Evolutionary conservation across 2,797 vertebrate genomes (phyloP), one percentile per base, ranked within the genome.

Genomic region (Tapera naevia): DNA sequence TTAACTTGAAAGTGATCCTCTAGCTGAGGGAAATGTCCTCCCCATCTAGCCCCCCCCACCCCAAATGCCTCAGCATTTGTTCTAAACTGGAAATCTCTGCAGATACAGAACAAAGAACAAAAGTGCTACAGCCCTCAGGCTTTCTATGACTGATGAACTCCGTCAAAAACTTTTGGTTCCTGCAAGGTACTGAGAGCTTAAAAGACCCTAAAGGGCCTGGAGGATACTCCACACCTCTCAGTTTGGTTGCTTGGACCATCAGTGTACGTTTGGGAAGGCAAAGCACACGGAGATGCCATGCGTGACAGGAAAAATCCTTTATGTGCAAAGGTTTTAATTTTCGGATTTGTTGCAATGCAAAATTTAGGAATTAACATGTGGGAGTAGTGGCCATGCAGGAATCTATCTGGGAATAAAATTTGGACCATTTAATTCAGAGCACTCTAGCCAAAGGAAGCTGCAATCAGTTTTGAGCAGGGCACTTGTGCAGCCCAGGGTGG

Each of bases 401-500:
- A 39, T 54, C 19, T 17, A 30, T 2, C 7, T 25, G 28, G 17
- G 12, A n/a, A 74, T 11, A 46, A 32, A 28, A 54, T 62, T 19
- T 64, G 14, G 24, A 46, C 9, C 48, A 30, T 53, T 66, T 37
- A 11, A 2, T 71, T 73, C 17, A 53, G 25, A 53, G 5, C 2
- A 13, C 3, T 11, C 50, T 46, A 50, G 37, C 2, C 3, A 3
- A 58, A 43, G 23, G 28, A 4, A 58, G 3, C 12, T 39, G 21
- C 28, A 60, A 4, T 0, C 2, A 65, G 3, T 25, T 87, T 35
- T 73, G 32, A 33, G 4, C 8, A 51, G 76, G 62, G 13, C 18
- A 23, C 0, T 1, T 27, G 27, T 17, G 7, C 35, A 45, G 3
- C 21, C 21, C 2, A 1, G 11, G 3, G 3, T 2, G 2, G 17